Evolutionary conservation across 1,140 invertebrate species (phyloP), one percentile per base, ranked within the genome.

Genomic region (Eueides isabella): DNA sequence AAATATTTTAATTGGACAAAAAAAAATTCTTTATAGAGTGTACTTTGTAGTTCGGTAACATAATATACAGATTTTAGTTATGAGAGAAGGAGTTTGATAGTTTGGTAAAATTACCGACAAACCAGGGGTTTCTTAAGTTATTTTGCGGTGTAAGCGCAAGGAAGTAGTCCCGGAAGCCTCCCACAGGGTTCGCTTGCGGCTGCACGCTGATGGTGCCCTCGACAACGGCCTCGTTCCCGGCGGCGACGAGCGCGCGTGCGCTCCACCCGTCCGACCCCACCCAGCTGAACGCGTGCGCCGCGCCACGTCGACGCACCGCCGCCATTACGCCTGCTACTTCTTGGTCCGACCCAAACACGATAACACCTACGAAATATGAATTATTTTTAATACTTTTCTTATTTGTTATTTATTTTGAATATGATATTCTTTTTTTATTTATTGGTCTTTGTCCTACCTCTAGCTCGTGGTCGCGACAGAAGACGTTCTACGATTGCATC

Each of bases 311-410:
- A 30, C 96, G 94, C 1, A 98, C 97, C 0, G 98, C 98, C 74
- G 96, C 94, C 98, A 99, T 99, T 74, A 99, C 95, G 33, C 97
- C 97, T 0, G 97, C 97, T 29, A 99, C 98, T 94, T 99, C 98
- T 93, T 99, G 98, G 93, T 99, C 98, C 1, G 98, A 99, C 1
- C 97, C 98, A 88, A 98, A 99, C 80, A 99, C 97, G 69, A 99
- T 98, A 33, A 98, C 98, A 55, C 98, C 98, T 98, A 94, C 16
- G 48, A 26, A 23, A 26, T 55, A 55, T 55, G 23, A n/a, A n/a
- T n/a, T n/a, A n/a, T 0, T 12, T 26, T 26, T 11, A 5, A 5
- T 4, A 26, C 23, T 55, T 14, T 55, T 11, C 2, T 2, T 7
- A 31, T 11, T 1, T 33, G 6, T 23, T 55, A 12, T 23, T 5